Conservation (phyloP, 2,113 vertebrate genomes). For the Mionectes macconnelli region DNA sequence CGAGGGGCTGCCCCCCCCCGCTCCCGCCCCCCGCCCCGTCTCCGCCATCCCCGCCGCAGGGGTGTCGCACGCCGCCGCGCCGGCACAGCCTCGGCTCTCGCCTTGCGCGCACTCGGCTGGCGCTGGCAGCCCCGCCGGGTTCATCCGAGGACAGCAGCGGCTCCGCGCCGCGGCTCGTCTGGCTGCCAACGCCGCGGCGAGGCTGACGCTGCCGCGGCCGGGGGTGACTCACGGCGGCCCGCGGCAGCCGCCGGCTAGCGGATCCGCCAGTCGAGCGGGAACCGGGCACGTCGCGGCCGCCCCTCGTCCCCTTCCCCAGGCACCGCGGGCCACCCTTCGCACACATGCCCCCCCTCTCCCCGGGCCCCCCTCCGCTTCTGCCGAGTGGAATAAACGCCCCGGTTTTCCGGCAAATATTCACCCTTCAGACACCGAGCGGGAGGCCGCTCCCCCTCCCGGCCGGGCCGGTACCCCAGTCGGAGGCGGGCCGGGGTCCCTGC, state of each 20-base stretch:
- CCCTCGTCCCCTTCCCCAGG: neutral
- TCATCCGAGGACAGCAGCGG: conserved; percentile 70
- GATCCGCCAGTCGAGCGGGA: neutral
- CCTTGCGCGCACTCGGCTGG: conserved; percentile 32
- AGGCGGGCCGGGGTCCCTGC: neutral
- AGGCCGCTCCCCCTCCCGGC: neutral
- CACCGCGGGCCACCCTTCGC: neutral
- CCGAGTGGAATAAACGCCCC: neutral
- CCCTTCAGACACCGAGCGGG: neutral
- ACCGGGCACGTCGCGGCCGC: neutral
- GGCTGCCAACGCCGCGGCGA: conserved; percentile 38
- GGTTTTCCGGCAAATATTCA: neutral
- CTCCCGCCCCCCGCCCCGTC: neutral
- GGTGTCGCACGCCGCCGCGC: neutral
- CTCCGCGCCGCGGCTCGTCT: conserved; percentile 25
- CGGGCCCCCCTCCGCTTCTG: neutral
- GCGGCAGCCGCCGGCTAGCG: neutral
- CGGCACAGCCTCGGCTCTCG: neutral
- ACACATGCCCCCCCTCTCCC: neutral
- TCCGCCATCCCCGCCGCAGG: neutral
- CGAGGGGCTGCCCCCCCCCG: neutral
- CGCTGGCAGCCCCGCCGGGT: conserved; percentile 51
- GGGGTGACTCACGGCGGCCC: conserved; percentile 15
- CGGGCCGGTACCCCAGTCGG: neutral
- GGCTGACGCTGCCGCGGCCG: conserved; percentile 6